Conservation (phyloP, 2,888 invertebrate species). For the Dryomyza anilis region DNA sequence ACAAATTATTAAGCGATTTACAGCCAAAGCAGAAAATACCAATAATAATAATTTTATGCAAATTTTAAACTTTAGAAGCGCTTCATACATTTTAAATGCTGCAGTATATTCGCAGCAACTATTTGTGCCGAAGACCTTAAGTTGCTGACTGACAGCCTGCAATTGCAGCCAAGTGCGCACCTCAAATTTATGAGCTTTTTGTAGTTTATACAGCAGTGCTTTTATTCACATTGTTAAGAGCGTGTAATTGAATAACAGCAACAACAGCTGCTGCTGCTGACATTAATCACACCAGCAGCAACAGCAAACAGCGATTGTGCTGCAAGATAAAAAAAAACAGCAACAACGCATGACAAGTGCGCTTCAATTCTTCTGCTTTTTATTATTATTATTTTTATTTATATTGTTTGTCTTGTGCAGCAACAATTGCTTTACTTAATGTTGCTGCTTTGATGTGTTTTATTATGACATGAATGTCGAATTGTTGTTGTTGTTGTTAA, state of each 20-base stretch:
- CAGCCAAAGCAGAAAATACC: background rate
- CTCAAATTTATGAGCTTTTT: no score
- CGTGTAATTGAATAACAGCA: conserved; percentile 5
- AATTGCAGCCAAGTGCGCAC: background rate
- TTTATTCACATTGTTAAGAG: background rate
- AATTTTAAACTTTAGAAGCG: background rate
- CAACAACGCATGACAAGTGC: background rate
- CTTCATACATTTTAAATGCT: background rate
- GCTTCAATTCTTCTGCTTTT: no score
- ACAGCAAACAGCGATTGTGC: background rate
- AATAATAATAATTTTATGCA: background rate
- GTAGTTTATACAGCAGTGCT: no score
- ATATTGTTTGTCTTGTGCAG: no score
- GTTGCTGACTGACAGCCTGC: no score
- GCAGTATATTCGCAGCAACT: background rate
- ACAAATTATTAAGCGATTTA: no score
- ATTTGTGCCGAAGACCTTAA: no score
- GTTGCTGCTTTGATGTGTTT: background rate
- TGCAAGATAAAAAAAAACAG: background rate
- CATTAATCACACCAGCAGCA: conserved; percentile 7
- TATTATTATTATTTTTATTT: background rate
- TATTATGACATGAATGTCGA: background rate
- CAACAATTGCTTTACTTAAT: background rate
- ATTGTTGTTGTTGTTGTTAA: background rate
- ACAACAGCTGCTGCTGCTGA: no score